Percentiles rank a stretch among this genome's conserved stretches.
These are phyloP conservation scores for Iguana delicatissima DNA, from an alignment of 2,797 vertebrate species.

Conservation along the genomic window DNA sequence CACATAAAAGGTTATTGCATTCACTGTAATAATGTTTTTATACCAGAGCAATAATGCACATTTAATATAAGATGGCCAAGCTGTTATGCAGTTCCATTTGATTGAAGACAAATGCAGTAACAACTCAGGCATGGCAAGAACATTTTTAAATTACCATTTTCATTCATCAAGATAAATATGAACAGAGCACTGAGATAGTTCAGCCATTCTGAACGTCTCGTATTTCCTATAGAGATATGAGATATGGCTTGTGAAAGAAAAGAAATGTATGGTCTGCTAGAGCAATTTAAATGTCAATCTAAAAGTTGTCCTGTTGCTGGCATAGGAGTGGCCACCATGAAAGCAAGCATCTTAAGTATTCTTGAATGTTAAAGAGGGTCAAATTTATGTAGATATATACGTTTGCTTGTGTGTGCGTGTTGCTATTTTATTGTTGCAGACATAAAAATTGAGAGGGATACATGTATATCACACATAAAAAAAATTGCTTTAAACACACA, in stretches of 20 bases:
- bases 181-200: slow-evolving; percentile 13
- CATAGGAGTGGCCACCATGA: too few relatives aligned
- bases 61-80: slow-evolving; percentile 36
- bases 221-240: slow-evolving; percentile 2
- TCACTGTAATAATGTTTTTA: slow-evolving; percentile 45
- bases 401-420: not conserved
- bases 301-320: not conserved
- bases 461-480: not conserved
- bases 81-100: slow-evolving; percentile 32
- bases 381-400: not conserved
- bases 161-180: slow-evolving; percentile 28
- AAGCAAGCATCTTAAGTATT: not conserved
- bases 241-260: not conserved
- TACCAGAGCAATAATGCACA: slow-evolving; percentile 39
- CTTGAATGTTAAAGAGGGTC: not conserved
- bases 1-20: slow-evolving; percentile 21
- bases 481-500: not conserved
- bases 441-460: not conserved
- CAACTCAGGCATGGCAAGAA: slow-evolving; percentile 37
- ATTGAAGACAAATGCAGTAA: slow-evolving; percentile 40
- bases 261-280: not conserved
- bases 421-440: not conserved
- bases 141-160: slow-evolving; percentile 48
- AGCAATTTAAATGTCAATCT: slow-evolving; percentile 20
- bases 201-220: not conserved